Percentiles rank a stretch among this genome's conserved stretches.
These are phyloP conservation scores for Agrotis segetum DNA, from an alignment of 2,888 invertebrate species.

Conservation along the genomic window DNA sequence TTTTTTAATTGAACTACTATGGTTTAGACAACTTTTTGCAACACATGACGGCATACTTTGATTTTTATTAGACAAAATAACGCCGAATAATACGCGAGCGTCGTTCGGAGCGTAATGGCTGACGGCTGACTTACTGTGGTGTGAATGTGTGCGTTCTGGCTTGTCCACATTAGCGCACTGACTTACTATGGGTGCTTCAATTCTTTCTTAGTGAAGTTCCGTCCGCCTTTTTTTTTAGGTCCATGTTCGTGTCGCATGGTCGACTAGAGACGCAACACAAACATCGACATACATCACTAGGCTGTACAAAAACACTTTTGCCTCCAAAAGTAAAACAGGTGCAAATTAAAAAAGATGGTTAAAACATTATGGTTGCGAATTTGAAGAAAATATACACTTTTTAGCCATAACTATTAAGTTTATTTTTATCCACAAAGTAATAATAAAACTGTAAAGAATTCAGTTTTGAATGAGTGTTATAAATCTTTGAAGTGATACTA, in stretches of 20 bases:
- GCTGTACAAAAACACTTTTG: constrained; percentile 48
- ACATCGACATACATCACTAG: constrained; percentile 35
- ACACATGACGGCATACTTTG: too few relatives aligned
- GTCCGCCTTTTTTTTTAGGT: too few relatives aligned
- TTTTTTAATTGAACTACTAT: too few relatives aligned
- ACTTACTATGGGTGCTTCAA: too few relatives aligned
- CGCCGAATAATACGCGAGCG: too few relatives aligned
- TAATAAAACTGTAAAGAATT: constrained; percentile 50
- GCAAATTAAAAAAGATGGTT: constrained; percentile 42
- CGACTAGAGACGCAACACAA: constrained; percentile 22
- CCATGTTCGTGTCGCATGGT: not conserved
- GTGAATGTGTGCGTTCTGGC: too few relatives aligned
- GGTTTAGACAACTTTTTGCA: too few relatives aligned
- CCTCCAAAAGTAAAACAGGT: constrained; percentile 37
- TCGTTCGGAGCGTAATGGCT: too few relatives aligned
- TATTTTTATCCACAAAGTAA: constrained; percentile 62
- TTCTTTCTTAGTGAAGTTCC: too few relatives aligned
- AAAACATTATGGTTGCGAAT: constrained; percentile 65
- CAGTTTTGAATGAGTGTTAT: constrained; percentile 60
- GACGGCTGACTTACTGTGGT: too few relatives aligned
- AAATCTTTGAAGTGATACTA: constrained; percentile 50
- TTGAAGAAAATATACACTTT: constrained; percentile 53
- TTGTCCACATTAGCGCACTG: too few relatives aligned
- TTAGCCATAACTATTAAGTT: constrained; percentile 61
- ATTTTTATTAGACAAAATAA: too few relatives aligned